These are phyloP conservation scores for Zosterops japonicus DNA, from an alignment of 2,113 vertebrate genomes.

Conservation along the genomic window DNA sequence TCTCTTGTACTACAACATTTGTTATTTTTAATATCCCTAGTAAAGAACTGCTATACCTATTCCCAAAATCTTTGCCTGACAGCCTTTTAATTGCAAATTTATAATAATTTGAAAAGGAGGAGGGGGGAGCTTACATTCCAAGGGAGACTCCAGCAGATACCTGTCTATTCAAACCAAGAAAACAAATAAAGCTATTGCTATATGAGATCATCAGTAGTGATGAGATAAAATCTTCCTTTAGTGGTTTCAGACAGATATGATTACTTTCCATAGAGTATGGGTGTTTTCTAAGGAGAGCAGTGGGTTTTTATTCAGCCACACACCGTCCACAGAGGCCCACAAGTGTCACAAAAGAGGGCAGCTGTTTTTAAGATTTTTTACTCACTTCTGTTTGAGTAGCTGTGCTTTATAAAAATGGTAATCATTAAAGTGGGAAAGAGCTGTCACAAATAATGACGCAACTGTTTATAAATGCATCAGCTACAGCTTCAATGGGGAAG, in stretches of 20 bases:
- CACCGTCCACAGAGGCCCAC: not conserved
- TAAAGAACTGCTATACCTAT: no score
- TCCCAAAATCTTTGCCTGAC: no score
- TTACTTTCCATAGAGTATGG: not conserved
- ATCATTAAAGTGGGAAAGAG: not conserved
- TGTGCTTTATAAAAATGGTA: not conserved
- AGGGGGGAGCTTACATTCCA: no score
- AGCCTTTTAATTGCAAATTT: no score
- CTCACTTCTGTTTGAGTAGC: not conserved
- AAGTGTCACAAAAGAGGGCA: not conserved
- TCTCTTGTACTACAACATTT: no score
- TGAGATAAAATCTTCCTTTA: not conserved
- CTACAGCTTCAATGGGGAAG: not conserved
- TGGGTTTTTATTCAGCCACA: not conserved
- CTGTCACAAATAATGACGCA: not conserved
- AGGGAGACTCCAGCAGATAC: no score
- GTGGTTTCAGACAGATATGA: not conserved
- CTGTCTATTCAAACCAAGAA: not conserved
- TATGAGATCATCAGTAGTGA: not conserved
- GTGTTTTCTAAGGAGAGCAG: not conserved
- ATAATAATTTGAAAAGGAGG: no score
- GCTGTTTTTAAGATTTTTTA: not conserved
- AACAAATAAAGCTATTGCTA: not conserved
- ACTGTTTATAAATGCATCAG: not conserved
- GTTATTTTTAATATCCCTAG: no score